Evolutionary conservation across 2,797 vertebrate species (phyloP), one percentile per base, ranked within the genome.

Genomic region (Borostomias antarcticus): DNA sequence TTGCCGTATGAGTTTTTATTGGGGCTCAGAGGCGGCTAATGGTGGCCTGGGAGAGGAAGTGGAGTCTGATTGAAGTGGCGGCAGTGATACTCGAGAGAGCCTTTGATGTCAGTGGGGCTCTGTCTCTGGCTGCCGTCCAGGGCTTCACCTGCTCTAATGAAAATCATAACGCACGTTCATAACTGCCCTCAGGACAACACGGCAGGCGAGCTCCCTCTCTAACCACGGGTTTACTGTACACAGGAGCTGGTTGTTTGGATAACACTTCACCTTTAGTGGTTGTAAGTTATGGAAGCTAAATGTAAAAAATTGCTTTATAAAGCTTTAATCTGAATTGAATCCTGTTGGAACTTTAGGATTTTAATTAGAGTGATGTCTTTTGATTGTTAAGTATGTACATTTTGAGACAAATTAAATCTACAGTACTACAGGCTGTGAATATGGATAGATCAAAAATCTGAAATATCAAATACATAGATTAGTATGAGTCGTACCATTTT

Each of bases 111-210:
- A 84, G 83, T 62, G 2, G 85, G 78, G 54, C 76, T 78, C 86
- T 81, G 74, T 79, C 47, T 52, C 37, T 81, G 71, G 69, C 25
- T 0, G 0, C 4, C 11, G 15, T 57, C 79, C 80, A 47, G 70
- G 58, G 43, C 74, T 70, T 79, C 58, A 66, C 54, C 73, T 78
- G 72, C 82, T 74, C 82, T 90, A 91, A 91, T 91, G 86, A 90
- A 91, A 92, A 88, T 91, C 86, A 89, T 90, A 91, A 89, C 85
- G 76, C 75, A 82, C 82, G 84, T 89, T 88, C 75, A 88, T 84
- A 88, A 88, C 78, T 84, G 70, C 82, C 84, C 69, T 33, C 65
- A 83, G 81, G 86, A 73, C 67, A 62, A 64, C 53, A 17, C 40
- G 1, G 11, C n/a, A 15, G n/a, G 40, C 40, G 11, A 19, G 48